phyloP scores from a whole-genome alignment of 2,888 invertebrate genomes.

The Tipula helvola region DNA sequence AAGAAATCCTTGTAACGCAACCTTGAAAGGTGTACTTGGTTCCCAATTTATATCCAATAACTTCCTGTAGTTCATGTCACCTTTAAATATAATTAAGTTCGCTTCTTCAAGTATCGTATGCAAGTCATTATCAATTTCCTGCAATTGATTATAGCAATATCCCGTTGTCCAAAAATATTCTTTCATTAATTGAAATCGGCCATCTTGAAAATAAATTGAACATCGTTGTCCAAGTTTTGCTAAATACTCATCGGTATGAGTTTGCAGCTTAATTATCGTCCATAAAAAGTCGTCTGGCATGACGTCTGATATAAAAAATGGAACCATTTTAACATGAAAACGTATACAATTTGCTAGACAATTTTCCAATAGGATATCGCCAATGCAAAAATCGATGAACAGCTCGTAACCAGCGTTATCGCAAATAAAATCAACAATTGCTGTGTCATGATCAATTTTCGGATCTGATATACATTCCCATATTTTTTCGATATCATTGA shows the following conservation, averaged over 20 bases:
- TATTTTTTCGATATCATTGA: constrained; percentile 44
- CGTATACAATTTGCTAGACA: constrained; percentile 51
- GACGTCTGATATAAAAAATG: constrained; percentile 95
- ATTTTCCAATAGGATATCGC: constrained; percentile 58
- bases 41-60: constrained; percentile 76
- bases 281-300: constrained; percentile 61
- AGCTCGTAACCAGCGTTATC: constrained; percentile 94
- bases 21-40: constrained; percentile 48
- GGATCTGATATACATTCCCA: constrained; percentile 31
- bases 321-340: constrained; percentile 76
- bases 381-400: constrained; percentile 76
- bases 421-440: constrained; percentile 56
- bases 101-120: constrained; percentile 58
- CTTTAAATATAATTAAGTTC: constrained; percentile 69
- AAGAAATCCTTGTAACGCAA: constrained; percentile 57
- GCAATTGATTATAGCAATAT: constrained; percentile 67
- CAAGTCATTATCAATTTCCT: constrained; percentile 47
- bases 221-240: constrained; percentile 44
- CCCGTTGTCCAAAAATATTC: constrained; percentile 83
- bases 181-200: constrained; percentile 33
- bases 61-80: constrained; percentile 94
- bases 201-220: constrained; percentile 40
- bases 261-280: constrained; percentile 41
- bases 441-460: constrained; percentile 13
- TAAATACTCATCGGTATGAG: constrained; percentile 24